Base-by-base conservation (phyloP, 2,888 invertebrate genomes). In the Zaprionus obscuricornis region DNA sequence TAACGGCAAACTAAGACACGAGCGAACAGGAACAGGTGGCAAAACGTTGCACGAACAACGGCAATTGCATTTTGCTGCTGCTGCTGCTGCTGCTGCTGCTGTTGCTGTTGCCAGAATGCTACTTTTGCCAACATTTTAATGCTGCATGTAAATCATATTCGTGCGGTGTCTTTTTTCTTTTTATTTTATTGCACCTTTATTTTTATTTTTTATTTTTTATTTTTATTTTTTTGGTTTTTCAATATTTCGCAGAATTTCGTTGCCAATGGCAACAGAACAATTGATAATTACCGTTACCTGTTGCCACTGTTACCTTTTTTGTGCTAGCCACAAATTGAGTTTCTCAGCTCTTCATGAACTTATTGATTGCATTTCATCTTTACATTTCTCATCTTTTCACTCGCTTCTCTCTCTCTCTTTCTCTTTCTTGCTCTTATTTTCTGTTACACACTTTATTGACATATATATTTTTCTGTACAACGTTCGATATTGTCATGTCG, bases 1-100 rank as follows among this genome's bases (percentile, higher is more conserved):
- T 85, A 84, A 79, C 82, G 85, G 79, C 74, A 84, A 74, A 81
- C 78, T 63, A 78, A 84, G 81, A 66, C 77, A 31, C n/a, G n/a
- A 58, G 51, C 36, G 31, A 64, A 65, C 85, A 82, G 85, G 66
- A 78, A 81, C 82, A 82, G 82, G 82, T 82, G 82, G 85, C 85
- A 66, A 73, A 85, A 78, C 81, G 83, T 79, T 58, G 75, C 75
- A 78, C 82, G 78, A 84, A 55, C 81, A 82, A 57, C 8, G 68
- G 66, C 64, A 65, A 64, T 66, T 68, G 66, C 68, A 39, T 20
- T 39, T n/a, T n/a, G n/a, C n/a, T n/a, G n/a, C n/a, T n/a, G n/a
- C n/a, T n/a, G n/a, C n/a, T n/a, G n/a, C n/a, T n/a, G n/a, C n/a
- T 29, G 40, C 18, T 45, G 34, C 10, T 26, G 27, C 33, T 47